Conservation (phyloP, 2,888 invertebrate genomes). For the Hymenopus coronatus region DNA sequence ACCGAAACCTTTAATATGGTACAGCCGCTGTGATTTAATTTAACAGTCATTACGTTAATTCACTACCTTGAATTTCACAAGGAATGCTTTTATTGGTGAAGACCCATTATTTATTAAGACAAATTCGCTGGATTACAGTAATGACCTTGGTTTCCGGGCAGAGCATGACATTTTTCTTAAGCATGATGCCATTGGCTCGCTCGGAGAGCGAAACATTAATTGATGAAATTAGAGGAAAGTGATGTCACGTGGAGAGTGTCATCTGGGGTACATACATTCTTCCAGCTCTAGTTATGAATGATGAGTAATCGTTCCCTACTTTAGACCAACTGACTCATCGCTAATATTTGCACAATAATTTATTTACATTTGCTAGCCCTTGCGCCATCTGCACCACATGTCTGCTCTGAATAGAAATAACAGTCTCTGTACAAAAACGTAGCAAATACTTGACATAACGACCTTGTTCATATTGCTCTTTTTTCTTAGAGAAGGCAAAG, state of each 20-base stretch:
- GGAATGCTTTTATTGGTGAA: no score
- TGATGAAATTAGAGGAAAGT: not conserved
- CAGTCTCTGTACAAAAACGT: not conserved
- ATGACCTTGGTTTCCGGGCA: no score
- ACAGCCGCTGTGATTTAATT: no score
- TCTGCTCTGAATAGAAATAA: not conserved
- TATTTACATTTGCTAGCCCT: not conserved
- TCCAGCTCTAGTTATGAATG: not conserved
- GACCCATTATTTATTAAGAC: no score
- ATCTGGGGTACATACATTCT: not conserved
- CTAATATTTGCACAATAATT: not conserved
- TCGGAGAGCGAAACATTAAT: not conserved
- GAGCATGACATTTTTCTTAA: no score
- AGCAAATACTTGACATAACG: not conserved
- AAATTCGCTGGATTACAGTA: no score
- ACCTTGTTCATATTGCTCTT: not conserved
- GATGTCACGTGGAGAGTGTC: not conserved
- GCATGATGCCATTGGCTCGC: no score
- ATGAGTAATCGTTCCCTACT: not conserved
- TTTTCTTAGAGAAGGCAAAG: not conserved
- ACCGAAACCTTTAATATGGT: no score
- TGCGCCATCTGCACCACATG: not conserved
- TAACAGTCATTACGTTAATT: no score
- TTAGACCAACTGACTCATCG: not conserved
- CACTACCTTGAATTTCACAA: no score